These are phyloP conservation scores for Drosophila putrida DNA, from an alignment of 2,888 invertebrate genomes.

Conservation along the genomic window DNA sequence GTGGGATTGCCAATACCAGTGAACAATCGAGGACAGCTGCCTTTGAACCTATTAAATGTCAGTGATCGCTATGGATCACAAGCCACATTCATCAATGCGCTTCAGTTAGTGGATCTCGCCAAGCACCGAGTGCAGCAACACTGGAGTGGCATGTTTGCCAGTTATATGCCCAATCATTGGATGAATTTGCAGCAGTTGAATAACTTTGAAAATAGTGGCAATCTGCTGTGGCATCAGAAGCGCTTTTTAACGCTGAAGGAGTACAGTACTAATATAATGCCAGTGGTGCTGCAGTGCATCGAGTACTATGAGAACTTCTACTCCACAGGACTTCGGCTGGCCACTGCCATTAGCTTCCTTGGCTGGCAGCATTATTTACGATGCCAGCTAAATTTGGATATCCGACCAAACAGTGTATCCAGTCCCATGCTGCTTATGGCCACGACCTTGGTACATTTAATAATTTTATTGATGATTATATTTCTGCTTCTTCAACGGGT, in stretches of 20 bases:
- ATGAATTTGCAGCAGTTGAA: slow-evolving; percentile 51
- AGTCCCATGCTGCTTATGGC: not conserved
- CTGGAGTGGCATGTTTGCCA: slow-evolving; percentile 54
- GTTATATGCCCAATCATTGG: slow-evolving; percentile 46
- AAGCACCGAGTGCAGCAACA: slow-evolving; percentile 65
- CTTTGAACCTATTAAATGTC: slow-evolving; percentile 67
- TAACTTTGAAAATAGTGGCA: slow-evolving; percentile 16
- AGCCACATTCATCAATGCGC: slow-evolving; percentile 90
- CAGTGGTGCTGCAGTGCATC: slow-evolving; percentile 89
- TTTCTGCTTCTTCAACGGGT: slow-evolving; percentile 87
- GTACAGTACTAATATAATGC: slow-evolving; percentile 87
- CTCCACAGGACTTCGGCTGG: slow-evolving; percentile 88
- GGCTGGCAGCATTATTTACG: slow-evolving; percentile 89
- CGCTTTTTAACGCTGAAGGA: slow-evolving; percentile 80
- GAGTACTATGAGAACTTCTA: slow-evolving; percentile 95
- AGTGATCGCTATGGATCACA: slow-evolving; percentile 86
- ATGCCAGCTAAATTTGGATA: slow-evolving; percentile 34
- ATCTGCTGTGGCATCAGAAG: slow-evolving; percentile 27
- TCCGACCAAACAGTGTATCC: no score
- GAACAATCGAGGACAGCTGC: slow-evolving; percentile 87
- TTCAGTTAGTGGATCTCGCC: slow-evolving; percentile 90
- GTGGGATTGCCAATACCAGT: slow-evolving; percentile 94
- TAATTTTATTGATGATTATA: slow-evolving; percentile 29
- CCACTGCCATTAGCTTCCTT: slow-evolving; percentile 89
- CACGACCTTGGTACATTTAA: slow-evolving; percentile 1